Base-by-base conservation (phyloP, 1,140 invertebrate species). In the Lucilia cuprina region DNA sequence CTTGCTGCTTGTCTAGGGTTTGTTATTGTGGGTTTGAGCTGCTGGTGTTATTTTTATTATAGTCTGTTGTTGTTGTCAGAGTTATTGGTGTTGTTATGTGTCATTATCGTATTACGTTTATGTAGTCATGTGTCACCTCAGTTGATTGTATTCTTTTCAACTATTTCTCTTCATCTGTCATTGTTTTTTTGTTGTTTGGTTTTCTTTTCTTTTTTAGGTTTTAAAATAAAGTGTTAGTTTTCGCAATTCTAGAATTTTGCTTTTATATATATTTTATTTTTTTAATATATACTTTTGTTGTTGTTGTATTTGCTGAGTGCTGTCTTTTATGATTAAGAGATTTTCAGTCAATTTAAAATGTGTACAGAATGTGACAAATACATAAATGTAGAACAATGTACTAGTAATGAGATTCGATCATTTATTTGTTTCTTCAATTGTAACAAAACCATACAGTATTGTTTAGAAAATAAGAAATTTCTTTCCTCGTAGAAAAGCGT, bases 141-240 rank as follows among this genome's bases (percentile, higher is more conserved):
- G 65, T 70, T 70, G 65, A 70, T 70, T 70, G 65, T 65, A 21
- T 70, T 70, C 19, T 5, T 60, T 60, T 60, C 55, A 60, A 60
- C 55, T 60, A 70, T 70, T 65, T 65, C 65, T 70, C n/a, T 70
- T 70, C 65, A 70, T 70, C 55, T 60, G 19, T 70, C 65, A 21
- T 21, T 70, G 10, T 65, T 70, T 70, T 9, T 70, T 70, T n/a
- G n/a, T 70, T 70, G 55, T 60, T 60, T 60, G n/a, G n/a, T 60
- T 60, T 60, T 0, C n/a, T 21, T 70, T 21, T 70, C 2, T 70
- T 7, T 70, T 19, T 70, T 19, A 5, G 3, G 60, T 65, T 65
- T 65, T 17, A 21, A 70, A 65, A 65, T 19, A 65, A 65, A 65
- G 60, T 21, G 60, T 65, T 65, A 65, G 60, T 65, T 65, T 65